Evolutionary conservation across 2,113 vertebrate genomes (phyloP).

Genomic region (Ophthalmolycus amberensis): DNA sequence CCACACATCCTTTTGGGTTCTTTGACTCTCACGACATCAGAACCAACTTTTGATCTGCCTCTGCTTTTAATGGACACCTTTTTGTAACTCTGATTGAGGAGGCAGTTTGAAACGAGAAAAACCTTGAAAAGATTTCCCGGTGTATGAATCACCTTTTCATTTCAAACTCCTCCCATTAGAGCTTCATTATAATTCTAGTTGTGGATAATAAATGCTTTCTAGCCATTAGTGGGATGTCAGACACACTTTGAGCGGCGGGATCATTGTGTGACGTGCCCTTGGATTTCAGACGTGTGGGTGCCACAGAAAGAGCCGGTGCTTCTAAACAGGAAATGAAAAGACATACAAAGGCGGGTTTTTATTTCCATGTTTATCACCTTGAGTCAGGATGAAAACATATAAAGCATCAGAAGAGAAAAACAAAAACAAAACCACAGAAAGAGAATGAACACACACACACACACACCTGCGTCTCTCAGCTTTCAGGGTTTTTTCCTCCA

Average conservation of each 20-base stretch:
- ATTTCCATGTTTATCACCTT: conserved; percentile 73
- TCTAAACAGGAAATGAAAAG: conserved; percentile 59
- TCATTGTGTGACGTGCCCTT: conserved; percentile 63
- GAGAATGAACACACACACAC: not conserved
- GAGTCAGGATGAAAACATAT: conserved; percentile 62
- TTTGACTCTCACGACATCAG: conserved; percentile 35
- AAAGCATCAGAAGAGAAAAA: conserved; percentile 53
- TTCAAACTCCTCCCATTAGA: conserved; percentile 60
- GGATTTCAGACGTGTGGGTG: conserved; percentile 34
- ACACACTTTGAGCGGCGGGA: conserved; percentile 20
- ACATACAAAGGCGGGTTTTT: conserved; percentile 59
- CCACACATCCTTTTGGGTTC: not conserved
- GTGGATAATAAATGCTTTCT: conserved; percentile 67
- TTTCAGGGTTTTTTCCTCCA: not conserved
- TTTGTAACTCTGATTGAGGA: conserved; percentile 26
- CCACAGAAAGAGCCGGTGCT: conserved; percentile 23
- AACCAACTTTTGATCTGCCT: conserved; percentile 14
- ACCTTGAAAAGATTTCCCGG: conserved; percentile 62
- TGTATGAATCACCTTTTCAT: conserved; percentile 59
- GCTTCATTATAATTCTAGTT: conserved; percentile 68
- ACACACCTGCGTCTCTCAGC: conserved; percentile 17
- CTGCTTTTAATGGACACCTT: conserved; percentile 59
- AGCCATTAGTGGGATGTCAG: conserved; percentile 65
- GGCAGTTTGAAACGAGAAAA: conserved; percentile 55
- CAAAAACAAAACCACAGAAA: conserved; percentile 39